phyloP scores from a whole-genome alignment of 2,888 invertebrate species.

The Oxytorus armatus region DNA sequence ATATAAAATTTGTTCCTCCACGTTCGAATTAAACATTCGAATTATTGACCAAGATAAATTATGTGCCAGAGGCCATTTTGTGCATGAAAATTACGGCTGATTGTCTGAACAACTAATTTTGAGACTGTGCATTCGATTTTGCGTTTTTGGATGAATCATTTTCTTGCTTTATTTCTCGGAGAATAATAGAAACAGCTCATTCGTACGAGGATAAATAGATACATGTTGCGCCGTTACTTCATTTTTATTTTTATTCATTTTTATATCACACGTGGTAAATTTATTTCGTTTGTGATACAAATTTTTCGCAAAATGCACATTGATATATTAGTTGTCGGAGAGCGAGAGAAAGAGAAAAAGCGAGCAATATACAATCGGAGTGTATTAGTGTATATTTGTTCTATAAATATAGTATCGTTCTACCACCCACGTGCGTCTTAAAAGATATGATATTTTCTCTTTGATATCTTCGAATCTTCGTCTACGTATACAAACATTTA shows the following conservation, averaged over 20 bases:
- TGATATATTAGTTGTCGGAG: slow-evolving; percentile 19
- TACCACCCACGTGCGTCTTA: slow-evolving; percentile 45
- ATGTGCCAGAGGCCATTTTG: too few species aligned
- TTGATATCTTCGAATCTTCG: slow-evolving; percentile 32
- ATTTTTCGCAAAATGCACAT: slow-evolving; percentile 25
- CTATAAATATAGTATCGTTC: slow-evolving; percentile 61
- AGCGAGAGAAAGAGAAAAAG: neutral
- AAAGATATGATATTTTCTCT: slow-evolving; percentile 40
- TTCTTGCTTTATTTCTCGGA: neutral
- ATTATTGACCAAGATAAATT: too few species aligned
- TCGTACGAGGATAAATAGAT: neutral
- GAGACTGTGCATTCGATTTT: too few species aligned
- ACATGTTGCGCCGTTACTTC: neutral
- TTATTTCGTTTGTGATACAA: neutral
- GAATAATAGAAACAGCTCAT: neutral
- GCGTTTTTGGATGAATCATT: too few species aligned
- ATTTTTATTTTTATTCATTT: slow-evolving; percentile 1
- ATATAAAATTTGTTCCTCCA: too few species aligned
- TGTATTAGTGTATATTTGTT: slow-evolving; percentile 43
- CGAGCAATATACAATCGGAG: slow-evolving; percentile 41
- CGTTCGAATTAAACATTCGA: too few species aligned
- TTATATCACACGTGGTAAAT: neutral
- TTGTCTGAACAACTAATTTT: too few species aligned
- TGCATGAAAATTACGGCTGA: too few species aligned
- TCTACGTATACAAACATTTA: slow-evolving; percentile 6